phyloP scores from a whole-genome alignment of 2,113 vertebrate genomes.

The Hippotragus niger region DNA sequence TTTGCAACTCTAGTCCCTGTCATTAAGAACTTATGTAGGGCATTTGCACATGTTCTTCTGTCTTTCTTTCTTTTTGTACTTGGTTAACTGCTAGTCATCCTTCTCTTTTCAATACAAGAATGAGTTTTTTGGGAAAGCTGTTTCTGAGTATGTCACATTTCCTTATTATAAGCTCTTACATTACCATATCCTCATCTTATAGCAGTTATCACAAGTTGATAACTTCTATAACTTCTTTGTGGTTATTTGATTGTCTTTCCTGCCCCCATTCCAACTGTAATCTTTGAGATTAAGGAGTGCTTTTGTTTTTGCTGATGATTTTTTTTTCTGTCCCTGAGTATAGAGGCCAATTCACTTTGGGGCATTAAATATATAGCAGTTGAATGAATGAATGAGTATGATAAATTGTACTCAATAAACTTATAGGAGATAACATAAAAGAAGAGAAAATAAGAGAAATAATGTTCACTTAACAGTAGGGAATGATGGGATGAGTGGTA shows the following conservation, averaged over 20 bases:
- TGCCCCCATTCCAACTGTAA: not conserved
- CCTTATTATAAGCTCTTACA: not conserved
- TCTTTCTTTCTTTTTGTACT: not conserved
- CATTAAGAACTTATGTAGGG: not conserved
- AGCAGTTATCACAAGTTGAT: not conserved
- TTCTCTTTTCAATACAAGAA: not conserved
- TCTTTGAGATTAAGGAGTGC: not conserved
- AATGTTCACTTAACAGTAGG: not conserved
- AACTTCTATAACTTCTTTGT: not conserved
- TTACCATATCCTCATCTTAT: not conserved
- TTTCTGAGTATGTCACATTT: not conserved
- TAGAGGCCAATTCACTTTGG: not conserved
- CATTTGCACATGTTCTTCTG: not conserved
- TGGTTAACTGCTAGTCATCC: not conserved
- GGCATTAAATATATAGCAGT: not conserved
- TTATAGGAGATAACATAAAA: not conserved
- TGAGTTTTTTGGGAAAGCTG: not conserved
- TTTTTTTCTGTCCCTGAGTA: not conserved
- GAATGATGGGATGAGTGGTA: constrained; percentile 6
- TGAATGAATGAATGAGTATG: not conserved
- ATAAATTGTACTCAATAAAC: not conserved
- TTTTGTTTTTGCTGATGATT: not conserved
- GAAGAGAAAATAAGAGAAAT: not conserved
- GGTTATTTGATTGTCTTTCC: not conserved
- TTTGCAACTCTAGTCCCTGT: not conserved